phyloP scores from a whole-genome alignment of 2,888 invertebrate species.

The Mechanitis mazaeus region DNA sequence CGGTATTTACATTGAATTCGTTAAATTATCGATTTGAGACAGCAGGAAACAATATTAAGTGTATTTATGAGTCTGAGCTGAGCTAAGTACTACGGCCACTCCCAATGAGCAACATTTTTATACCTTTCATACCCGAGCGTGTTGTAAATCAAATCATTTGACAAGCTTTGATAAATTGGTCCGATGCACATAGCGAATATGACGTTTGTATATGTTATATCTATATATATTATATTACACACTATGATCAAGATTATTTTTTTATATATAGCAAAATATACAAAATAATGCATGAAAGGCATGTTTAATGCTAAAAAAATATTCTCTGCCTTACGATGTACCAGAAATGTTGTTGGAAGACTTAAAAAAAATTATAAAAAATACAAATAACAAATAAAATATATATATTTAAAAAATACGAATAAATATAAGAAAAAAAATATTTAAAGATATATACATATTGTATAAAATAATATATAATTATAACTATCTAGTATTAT shows the following conservation, averaged over 20 bases:
- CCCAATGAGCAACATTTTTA: slow-evolving; percentile 28
- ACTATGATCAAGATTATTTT: too few species aligned
- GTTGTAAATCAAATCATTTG: slow-evolving; percentile 48
- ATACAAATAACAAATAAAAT: too few species aligned
- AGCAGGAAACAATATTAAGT: slow-evolving; percentile 2
- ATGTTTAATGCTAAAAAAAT: too few species aligned
- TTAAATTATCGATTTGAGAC: slow-evolving; percentile 6
- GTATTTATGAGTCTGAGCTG: slow-evolving; percentile 3
- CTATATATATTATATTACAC: too few species aligned
- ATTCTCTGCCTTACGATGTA: too few species aligned
- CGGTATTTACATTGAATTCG: slow-evolving; percentile 1
- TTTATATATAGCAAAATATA: too few species aligned
- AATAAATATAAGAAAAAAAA: too few species aligned
- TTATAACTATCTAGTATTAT: slow-evolving; percentile 13
- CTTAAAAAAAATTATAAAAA: too few species aligned
- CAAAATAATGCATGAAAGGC: too few species aligned
- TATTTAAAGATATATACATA: too few species aligned
- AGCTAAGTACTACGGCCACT: slow-evolving; percentile 24
- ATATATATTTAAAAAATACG: too few species aligned
- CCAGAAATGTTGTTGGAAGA: too few species aligned
- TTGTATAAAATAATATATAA: not conserved
- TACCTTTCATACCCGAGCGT: slow-evolving; percentile 31
- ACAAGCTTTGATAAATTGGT: slow-evolving; percentile 49
- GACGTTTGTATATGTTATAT: slow-evolving; percentile 10
- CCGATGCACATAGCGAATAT: slow-evolving; percentile 36